phyloP scores from a whole-genome alignment of 2,113 vertebrate species.

The Erpornis zantholeuca region DNA sequence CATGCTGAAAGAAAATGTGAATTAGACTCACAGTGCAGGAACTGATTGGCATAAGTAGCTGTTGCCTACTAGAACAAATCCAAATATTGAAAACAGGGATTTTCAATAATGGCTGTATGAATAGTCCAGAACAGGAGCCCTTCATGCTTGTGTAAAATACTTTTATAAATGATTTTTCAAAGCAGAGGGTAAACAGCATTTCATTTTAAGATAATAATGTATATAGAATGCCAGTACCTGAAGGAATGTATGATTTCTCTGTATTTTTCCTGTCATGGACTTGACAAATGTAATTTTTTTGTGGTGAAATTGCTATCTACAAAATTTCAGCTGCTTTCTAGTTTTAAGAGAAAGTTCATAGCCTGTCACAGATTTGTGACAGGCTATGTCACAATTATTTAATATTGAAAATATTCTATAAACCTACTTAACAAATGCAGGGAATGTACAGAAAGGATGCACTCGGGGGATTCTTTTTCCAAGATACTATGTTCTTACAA shows the following conservation, averaged over 20 bases:
- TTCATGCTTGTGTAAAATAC: neutral
- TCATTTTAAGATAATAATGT: neutral
- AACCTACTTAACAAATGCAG: neutral
- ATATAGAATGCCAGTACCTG: fast-evolving
- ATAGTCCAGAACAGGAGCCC: neutral
- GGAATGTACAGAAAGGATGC: neutral
- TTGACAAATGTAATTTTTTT: neutral
- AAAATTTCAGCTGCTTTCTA: neutral
- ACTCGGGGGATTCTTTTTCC: neutral
- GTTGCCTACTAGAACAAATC: neutral
- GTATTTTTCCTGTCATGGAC: neutral
- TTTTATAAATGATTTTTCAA: neutral
- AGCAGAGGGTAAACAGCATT: neutral
- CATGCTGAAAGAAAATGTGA: neutral
- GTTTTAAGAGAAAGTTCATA: neutral
- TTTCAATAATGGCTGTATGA: neutral
- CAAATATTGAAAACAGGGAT: neutral
- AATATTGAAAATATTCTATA: neutral
- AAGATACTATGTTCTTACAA: neutral
- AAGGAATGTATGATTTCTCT: neutral
- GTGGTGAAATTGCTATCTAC: neutral
- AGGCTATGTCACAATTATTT: too few relatives aligned
- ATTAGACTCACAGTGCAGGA: neutral
- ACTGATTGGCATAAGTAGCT: neutral
- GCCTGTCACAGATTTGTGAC: neutral